Evolutionary conservation across 2,797 vertebrate species (phyloP), one percentile per base, ranked within the genome.

Genomic region (Danio aesculapii): DNA sequence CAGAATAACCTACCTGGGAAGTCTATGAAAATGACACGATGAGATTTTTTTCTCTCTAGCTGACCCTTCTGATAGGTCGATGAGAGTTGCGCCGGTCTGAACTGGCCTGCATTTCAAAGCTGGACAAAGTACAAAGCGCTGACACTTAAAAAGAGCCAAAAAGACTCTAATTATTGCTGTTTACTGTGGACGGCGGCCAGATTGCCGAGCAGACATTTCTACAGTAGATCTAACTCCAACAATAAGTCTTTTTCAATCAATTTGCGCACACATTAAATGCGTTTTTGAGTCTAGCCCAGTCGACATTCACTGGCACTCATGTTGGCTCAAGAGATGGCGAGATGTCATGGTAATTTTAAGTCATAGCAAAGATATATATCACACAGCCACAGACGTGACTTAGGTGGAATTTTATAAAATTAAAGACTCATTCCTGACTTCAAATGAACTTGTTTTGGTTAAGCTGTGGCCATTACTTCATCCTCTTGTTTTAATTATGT

Each of bases 1-100:
- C n/a, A 46, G 86, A 84, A 84, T 84, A 81, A 88, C 84, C 77
- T 83, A 72, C 68, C 85, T 75, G 82, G 86, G 85, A 73, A 85
- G 84, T 85, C 70, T 84, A 86, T 87, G 13, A 78, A 84, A 88
- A 50, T 17, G 62, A 81, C 64, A 53, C 47, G 30, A 78, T 77
- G 81, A 78, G 50, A 44, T 30, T 30, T 30, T 30, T 62, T 50
- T 52, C 43, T 64, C 59, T 73, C 69, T 68, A 11, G 47, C 63
- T 71, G 63, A 82, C 83, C 58, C 14, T 66, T 68, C n/a, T 8
- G 78, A 80, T 52, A 49, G 77, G 77, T 84, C 81, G 81, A 71
- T 74, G 66, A 41, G 64, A 21, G 58, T 39, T 12, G 63, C 7
- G 3, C 47, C 21, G 44, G 8, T 68, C 63, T 81, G 50, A 80